phyloP scores from a whole-genome alignment of 1,140 invertebrate genomes.

The Ceratitis capitata region DNA sequence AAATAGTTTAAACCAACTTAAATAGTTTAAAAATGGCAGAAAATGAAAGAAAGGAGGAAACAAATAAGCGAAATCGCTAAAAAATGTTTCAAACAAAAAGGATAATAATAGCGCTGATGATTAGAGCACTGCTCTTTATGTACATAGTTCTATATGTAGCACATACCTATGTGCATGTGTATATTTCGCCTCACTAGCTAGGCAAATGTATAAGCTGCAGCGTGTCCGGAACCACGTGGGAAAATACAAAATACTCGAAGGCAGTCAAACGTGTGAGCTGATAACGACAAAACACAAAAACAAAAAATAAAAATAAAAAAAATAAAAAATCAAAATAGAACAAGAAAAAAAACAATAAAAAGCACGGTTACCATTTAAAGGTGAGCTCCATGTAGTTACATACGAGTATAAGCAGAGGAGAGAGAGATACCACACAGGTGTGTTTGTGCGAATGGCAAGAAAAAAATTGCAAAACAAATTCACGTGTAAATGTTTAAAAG shows the following conservation, averaged over 20 bases:
- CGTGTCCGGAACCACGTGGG: too few species aligned
- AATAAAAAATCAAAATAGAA: too few species aligned
- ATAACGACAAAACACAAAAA: not conserved
- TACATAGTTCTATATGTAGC: too few species aligned
- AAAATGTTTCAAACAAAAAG: not conserved
- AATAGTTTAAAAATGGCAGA: not conserved
- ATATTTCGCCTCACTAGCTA: too few species aligned
- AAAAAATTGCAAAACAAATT: not conserved
- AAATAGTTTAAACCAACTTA: constrained; percentile 23
- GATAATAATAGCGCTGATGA: not conserved
- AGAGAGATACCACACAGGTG: not conserved
- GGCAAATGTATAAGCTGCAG: too few species aligned
- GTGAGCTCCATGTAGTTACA: not conserved
- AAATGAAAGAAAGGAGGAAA: too few species aligned
- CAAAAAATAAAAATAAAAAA: too few species aligned
- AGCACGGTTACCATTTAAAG: not conserved
- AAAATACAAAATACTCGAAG: not conserved
- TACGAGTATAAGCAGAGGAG: not conserved
- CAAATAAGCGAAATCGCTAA: not conserved
- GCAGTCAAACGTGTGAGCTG: constrained; percentile 12
- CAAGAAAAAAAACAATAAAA: not conserved
- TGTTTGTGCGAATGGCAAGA: not conserved
- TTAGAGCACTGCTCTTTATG: too few species aligned
- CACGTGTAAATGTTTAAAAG: not conserved
- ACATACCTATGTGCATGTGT: too few species aligned